Base-by-base conservation (phyloP, 2,113 vertebrate genomes). In the Brachyhypopomus gauderio region DNA sequence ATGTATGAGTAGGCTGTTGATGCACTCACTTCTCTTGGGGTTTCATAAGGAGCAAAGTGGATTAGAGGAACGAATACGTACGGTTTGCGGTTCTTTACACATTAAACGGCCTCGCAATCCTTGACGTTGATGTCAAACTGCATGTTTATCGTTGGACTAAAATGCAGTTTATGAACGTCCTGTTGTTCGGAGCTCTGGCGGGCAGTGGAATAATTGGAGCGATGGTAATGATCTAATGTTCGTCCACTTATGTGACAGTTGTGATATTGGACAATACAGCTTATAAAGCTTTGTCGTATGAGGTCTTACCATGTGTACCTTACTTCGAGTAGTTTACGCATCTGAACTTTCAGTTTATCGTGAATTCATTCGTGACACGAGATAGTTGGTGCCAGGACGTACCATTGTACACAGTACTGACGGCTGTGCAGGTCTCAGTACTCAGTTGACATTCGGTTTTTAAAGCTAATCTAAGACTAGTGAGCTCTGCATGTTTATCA, bases 161-260 rank as follows among this genome's bases (percentile, higher is more conserved):
- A 81, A 92, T 91, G 91, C 87, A 78, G 45, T 85, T 85, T 0
- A 48, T 91, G 1, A 56, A 8, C 6, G 8, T 89, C 14, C 78
- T 88, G 45, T 63, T 80, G 17, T 59, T 88, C 17, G 88, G 80
- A 36, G 69, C 75, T 6, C 73, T 90, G 64, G 84, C 63, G 52
- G 79, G 83, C 77, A 75, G 86, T 36, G 89, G 82, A 79, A 63
- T 74, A 0, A 62, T 91, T 1, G 38, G 90, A 72, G 81, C 85
- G 77, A 84, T 81, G 81, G 80, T 89, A 80, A 38, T 88, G 87
- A 6, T 60, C 85, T 74, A 8, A 73, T 66, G 89, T 91, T 70
- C 22, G 17, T 41, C 38, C 66, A 92, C 19, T 38, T 9, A 19
- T 66, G 25, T 20, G 20, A 60, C 6, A 8, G n/a, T 60, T 22